phyloP scores from a whole-genome alignment of 2,113 vertebrate genomes.

The Columba janthina region DNA sequence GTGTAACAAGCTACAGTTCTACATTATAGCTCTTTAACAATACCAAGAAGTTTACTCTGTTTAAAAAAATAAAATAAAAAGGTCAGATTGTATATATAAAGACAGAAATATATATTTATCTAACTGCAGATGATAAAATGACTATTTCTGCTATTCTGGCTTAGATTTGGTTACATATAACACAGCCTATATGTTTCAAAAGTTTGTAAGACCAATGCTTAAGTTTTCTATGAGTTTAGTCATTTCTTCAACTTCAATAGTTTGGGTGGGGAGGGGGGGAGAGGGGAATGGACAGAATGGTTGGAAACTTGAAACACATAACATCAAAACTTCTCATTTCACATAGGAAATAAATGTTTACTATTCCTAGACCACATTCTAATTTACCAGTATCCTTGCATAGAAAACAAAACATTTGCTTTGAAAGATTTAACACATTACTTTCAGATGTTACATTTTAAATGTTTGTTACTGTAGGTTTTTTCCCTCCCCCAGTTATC shows the following conservation, averaged over 20 bases:
- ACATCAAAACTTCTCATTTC: constrained; percentile 41
- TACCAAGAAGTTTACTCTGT: constrained; percentile 68
- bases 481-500: constrained; percentile 3
- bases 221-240: constrained; percentile 43
- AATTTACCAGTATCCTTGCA: not conserved
- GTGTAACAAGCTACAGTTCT: constrained; percentile 88
- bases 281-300: not conserved
- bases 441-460: constrained; percentile 33
- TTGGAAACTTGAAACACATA: constrained; percentile 35
- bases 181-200: not conserved
- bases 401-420: constrained; percentile 44
- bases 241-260: not conserved
- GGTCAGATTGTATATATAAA: constrained; percentile 50
- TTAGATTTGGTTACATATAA: not conserved
- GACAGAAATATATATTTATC: constrained; percentile 15
- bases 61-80: constrained; percentile 64
- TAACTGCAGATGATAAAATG: not conserved
- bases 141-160: not conserved
- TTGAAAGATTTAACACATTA: constrained; percentile 42
- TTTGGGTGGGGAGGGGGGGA: not conserved
- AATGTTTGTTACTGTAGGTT: constrained; percentile 9
- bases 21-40: constrained; percentile 83
- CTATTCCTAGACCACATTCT: not conserved
- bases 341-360: not conserved
- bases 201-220: not conserved